These are phyloP conservation scores for Cancer borealis DNA, from an alignment of 2,888 invertebrate genomes.

Conservation along the genomic window DNA sequence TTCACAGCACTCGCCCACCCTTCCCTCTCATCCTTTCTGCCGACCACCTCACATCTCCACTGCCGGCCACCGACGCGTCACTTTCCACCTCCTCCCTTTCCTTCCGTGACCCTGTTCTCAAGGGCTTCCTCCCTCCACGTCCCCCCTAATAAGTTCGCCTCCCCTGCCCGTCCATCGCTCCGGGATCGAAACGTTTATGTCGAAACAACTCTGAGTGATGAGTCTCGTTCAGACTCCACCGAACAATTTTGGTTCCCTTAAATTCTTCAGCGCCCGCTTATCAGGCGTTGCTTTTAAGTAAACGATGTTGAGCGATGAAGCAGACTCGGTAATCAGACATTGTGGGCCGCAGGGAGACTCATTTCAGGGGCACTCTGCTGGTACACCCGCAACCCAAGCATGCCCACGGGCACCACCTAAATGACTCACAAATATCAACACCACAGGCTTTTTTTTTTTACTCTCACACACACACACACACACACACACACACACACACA, in stretches of 20 bases:
- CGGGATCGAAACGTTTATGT: constrained; percentile 22
- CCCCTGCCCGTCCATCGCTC: constrained; percentile 7
- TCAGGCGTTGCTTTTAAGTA: background rate
- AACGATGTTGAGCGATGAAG: background rate
- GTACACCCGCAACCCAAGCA: too few relatives aligned
- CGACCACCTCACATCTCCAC: background rate
- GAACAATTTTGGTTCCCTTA: constrained; percentile 21
- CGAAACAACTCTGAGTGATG: constrained; percentile 32
- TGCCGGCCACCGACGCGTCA: background rate
- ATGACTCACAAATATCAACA: too few relatives aligned
- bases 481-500: too few relatives aligned
- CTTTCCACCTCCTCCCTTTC: background rate
- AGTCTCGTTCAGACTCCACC: constrained; percentile 13
- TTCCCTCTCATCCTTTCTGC: background rate
- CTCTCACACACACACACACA: too few relatives aligned
- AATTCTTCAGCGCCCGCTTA: constrained; percentile 2
- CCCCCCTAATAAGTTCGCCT: constrained; percentile 26
- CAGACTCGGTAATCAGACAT: background rate
- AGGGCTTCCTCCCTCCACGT: background rate
- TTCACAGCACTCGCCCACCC: constrained; percentile 1
- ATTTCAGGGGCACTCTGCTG: background rate
- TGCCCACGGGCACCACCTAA: too few relatives aligned
- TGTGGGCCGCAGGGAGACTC: too few relatives aligned
- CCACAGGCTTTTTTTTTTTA: too few relatives aligned
- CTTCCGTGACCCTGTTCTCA: background rate